Base-by-base conservation (phyloP, 2,797 vertebrate species). In the Sandelia bainsii region DNA sequence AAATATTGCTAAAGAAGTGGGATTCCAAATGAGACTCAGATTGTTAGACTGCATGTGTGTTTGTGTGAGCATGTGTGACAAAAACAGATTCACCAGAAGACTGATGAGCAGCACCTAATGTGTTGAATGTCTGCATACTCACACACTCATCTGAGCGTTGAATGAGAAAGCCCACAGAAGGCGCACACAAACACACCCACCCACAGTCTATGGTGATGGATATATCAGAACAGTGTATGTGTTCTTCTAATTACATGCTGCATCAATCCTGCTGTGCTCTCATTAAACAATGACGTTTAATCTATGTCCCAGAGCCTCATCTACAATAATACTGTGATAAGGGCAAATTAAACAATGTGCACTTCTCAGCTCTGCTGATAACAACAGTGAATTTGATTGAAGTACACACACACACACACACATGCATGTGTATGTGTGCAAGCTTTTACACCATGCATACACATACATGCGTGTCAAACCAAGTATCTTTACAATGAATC, bases 271-370 rank as follows among this genome's bases (percentile, higher is more conserved):
- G 50, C 72, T 85, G 80, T 84, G 45, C 67, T 88, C 85, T 89
- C 84, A 81, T 93, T 91, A 92, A 85, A 90, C 83, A 89, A 91
- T 90, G 89, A 86, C 82, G 64, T 89, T 81, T 88, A 80, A 91
- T 88, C 87, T 78, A 85, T 87, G 80, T 75, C 84, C 75, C 50
- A 13, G 76, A 75, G 85, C 69, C 77, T 62, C 48, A 34, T 77
- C 83, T 60, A 74, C 83, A 87, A 88, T 86, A 56, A 74, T 49
- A 78, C 81, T 72, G 72, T 75, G 83, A 91, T 89, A 84, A 87
- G 79, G 80, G 64, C 72, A 77, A 84, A 89, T 87, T 77, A 81
- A 89, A 88, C 82, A 79, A 77, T 68, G 71, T 66, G 69, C 74
- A 77, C 62, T 73, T 75, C 74, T 82, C 81, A 78, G 82, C 72